Evolutionary conservation across 2,888 invertebrate species (phyloP), one percentile per base, ranked within the genome.

Genomic region (Oxyteleia sp.): DNA sequence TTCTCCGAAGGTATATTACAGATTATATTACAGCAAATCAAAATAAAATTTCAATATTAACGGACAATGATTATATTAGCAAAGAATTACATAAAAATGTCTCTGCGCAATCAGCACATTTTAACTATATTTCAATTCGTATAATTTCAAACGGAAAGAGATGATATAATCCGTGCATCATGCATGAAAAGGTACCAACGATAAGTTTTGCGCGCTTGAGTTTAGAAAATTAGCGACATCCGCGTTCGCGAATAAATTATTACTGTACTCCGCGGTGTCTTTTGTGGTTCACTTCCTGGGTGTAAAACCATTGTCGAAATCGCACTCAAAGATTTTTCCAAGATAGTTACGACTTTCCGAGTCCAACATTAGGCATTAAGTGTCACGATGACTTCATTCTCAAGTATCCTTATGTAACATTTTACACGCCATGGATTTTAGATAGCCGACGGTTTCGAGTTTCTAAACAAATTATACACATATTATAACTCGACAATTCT

Each of bases 211-310:
- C 87, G 90, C 88, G 88, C 87, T 51, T 75, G 55, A 87, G 88
- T 86, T 88, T 89, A 89, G 89, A 90, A 91, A 91, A 92, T 91
- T 90, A 91, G 90, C 87, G 88, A 89, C 90, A 90, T 90, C 90
- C 91, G 91, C 89, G 88, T 89, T 88, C 87, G 86, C 85, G 84
- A 88, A 79, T 87, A 89, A 89, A 90, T 89, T 87, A 88, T 87
- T 87, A 87, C 87, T 87, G 86, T 87, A 83, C 87, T 85, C 86
- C 82, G 84, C 26, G 85, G 85, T 88, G 85, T 84, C 90, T 85
- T 89, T 91, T 91, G 90, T 90, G 87, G 87, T 75, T 85, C 86
- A 69, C 86, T 89, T 86, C 88, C 90, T 89, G 87, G 88, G 89
- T 91, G 91, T 90, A 88, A 90, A 90, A 90, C 89, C 90, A 89